Evolutionary conservation across 2,113 vertebrate species (phyloP), one percentile per base, ranked within the genome.

Genomic region (Antennarius striatus): DNA sequence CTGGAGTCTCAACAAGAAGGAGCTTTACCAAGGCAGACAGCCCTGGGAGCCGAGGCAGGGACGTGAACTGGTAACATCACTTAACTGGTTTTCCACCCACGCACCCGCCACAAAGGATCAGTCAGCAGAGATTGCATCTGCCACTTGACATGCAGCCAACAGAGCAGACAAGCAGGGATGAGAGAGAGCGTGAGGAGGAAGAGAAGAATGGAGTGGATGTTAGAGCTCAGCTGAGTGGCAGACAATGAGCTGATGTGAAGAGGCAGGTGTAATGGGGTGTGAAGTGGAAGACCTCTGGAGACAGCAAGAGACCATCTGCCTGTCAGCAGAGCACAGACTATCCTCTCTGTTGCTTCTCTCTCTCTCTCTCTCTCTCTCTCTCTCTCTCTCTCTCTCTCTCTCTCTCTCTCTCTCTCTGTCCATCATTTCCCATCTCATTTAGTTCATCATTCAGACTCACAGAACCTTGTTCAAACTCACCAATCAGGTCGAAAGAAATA

Each of bases 221-320:
- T 68, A 50, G 70, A 68, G 77, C 58, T 58, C 64, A 22, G 52
- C 60, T 85, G 80, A 85, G 66, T 93, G 88, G 93, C 82, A 70
- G 93, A 79, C 92, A 90, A 80, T 75, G 68, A 66, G 67, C 76
- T 87, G 86, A 94, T 90, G 68, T 0, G 65, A 86, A 80, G 43
- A 91, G 93, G 88, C 93, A 78, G 86, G 77, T 91, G 86, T 93
- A 96, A 96, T 96, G 94, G 95, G 77, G 88, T 91, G 91, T 93
- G 92, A 95, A 95, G 87, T 77, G 88, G 88, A 93, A 88, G 91
- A 90, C 83, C 69, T 76, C 73, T 1, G 63, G 80, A 88, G 82
- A 89, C 85, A 78, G 86, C 56, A 83, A 47, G 56, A 82, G 49
- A 68, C 88, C 63, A 66, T 85, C 80, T 46, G 52, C 56, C 85